These are phyloP conservation scores for Platichthys flesus DNA, from an alignment of 2,113 vertebrate genomes.

Conservation along the genomic window DNA sequence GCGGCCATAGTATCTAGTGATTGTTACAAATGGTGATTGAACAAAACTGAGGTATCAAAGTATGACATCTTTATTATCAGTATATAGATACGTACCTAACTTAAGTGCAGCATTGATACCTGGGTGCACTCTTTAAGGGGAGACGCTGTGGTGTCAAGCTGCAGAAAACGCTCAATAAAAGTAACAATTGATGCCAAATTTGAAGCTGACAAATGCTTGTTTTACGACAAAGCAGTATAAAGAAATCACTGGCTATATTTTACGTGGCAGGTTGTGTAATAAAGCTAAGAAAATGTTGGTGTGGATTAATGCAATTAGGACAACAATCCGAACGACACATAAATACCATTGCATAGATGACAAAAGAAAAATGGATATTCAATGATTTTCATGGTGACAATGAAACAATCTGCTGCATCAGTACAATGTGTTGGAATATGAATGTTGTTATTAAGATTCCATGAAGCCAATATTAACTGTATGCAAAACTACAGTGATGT, in stretches of 20 bases:
- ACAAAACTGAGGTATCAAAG: background rate
- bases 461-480: background rate
- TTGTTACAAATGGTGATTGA: background rate
- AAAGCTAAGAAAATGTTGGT: no score
- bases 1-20: no score
- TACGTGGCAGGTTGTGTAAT: no score
- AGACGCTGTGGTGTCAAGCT: no score
- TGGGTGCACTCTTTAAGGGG: no score
- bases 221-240: background rate
- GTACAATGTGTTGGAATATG: background rate
- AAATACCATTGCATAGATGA: background rate
- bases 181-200: background rate
- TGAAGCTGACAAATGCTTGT: background rate
- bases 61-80: background rate
- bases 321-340: background rate
- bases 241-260: background rate
- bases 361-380: background rate
- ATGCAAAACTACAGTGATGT: constrained; percentile 4
- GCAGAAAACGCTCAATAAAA: background rate
- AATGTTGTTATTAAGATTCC: background rate
- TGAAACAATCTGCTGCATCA: background rate
- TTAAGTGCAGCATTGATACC: no score
- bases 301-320: background rate
- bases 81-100: no score
- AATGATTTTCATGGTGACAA: background rate